These are phyloP conservation scores for Drosophila punjabiensis DNA, from an alignment of 1,140 invertebrate species.

Conservation along the genomic window DNA sequence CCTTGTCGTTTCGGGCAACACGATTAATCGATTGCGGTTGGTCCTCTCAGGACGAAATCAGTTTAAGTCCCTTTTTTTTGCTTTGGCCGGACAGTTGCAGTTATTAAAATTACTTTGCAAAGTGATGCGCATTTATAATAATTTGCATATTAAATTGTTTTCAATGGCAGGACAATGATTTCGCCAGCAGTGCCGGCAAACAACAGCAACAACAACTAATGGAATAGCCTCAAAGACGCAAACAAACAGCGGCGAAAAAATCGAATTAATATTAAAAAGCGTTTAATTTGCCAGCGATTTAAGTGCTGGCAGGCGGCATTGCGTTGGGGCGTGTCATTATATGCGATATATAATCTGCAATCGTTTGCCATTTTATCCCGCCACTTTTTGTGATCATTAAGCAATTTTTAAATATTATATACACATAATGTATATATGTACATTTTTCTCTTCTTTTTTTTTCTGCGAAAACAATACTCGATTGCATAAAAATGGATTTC, in stretches of 20 bases:
- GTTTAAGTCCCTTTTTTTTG: constrained; percentile 65
- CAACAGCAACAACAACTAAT: constrained; percentile 26
- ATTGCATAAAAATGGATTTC: constrained; percentile 59
- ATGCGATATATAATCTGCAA: constrained; percentile 70
- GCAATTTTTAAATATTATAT: constrained; percentile 59
- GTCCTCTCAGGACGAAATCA: constrained; percentile 57
- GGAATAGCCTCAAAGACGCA: constrained; percentile 44
- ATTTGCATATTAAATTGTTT: constrained; percentile 83
- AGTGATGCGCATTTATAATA: constrained; percentile 77
- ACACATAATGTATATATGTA: not conserved
- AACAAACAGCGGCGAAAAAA: constrained; percentile 67
- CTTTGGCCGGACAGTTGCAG: constrained; percentile 64
- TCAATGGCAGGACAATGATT: constrained; percentile 75
- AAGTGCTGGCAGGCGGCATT: constrained; percentile 19
- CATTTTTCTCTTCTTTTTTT: constrained; percentile 32
- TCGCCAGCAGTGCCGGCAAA: constrained; percentile 36
- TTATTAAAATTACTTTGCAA: constrained; percentile 76
- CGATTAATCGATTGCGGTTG: constrained; percentile 57
- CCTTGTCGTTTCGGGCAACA: constrained; percentile 21
- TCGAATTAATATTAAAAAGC: constrained; percentile 81
- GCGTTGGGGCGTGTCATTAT: constrained; percentile 37
- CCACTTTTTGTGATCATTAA: constrained; percentile 66
- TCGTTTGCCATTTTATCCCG: constrained; percentile 54
- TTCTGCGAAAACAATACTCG: constrained; percentile 68
- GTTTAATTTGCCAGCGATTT: constrained; percentile 75